Percentiles rank a stretch among this genome's conserved stretches.
Evolutionary conservation across 2,888 invertebrate genomes (phyloP).

Genomic region (Seira sanloemensis): DNA sequence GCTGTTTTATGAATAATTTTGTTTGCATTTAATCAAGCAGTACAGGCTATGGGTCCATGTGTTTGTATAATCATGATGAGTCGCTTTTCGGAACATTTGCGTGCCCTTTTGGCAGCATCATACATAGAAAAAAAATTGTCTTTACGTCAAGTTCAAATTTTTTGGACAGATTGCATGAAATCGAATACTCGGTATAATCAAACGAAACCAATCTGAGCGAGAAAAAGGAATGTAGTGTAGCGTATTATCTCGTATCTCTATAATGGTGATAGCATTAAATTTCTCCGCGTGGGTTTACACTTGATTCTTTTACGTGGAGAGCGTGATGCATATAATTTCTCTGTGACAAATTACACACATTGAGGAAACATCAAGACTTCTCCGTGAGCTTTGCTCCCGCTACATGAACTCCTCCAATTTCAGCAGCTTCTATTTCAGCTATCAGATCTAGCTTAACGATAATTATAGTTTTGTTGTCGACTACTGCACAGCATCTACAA

Average conservation of each 20-base stretch:
- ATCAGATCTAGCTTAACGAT: conserved; percentile 11
- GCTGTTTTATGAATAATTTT: too few species aligned
- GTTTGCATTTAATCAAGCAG: not conserved
- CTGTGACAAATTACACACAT: conserved; percentile 3
- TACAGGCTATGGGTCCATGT: not conserved
- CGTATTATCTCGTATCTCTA: too few species aligned
- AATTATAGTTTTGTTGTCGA: conserved; percentile 13
- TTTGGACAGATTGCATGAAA: not conserved
- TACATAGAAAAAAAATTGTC: too few species aligned
- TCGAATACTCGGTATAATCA: too few species aligned
- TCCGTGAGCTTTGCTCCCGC: not conserved
- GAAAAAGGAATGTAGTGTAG: too few species aligned
- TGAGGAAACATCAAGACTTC: conserved; percentile 10
- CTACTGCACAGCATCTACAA: not conserved
- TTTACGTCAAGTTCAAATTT: too few species aligned
- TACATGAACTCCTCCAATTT: not conserved
- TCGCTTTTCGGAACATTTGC: too few species aligned
- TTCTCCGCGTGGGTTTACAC: too few species aligned
- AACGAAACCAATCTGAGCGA: too few species aligned
- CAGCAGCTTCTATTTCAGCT: not conserved
- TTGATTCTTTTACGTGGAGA: too few species aligned
- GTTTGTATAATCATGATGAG: too few species aligned
- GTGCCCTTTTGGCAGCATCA: not conserved
- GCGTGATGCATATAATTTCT: conserved; percentile 5
- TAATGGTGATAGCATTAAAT: too few species aligned